Conservation (phyloP, 2,113 vertebrate genomes). For the Pollachius pollachius region DNA sequence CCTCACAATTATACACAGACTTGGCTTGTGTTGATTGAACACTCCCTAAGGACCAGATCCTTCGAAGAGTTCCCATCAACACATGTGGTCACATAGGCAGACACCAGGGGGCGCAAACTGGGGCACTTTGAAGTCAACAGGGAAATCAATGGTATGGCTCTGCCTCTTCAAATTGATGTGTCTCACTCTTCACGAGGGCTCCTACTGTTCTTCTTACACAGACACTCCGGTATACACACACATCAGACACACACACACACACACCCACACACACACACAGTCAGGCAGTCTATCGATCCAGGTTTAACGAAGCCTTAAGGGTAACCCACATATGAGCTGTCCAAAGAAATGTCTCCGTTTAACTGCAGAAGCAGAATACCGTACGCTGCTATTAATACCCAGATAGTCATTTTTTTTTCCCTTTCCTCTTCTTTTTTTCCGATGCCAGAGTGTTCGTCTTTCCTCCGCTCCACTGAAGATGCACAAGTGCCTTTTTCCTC, state of each 20-base stretch:
- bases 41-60: conserved; percentile 15
- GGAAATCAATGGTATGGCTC: conserved; percentile 28
- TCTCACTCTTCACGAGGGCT: conserved; percentile 4
- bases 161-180: conserved; percentile 21
- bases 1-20: conserved; percentile 2
- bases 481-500: conserved; percentile 6
- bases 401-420: conserved; percentile 3
- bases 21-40: conserved; percentile 35
- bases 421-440: conserved; percentile 19
- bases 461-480: conserved; percentile 26
- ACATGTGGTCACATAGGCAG: conserved; percentile 32
- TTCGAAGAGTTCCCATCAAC: conserved; percentile 11
- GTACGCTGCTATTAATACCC: conserved; percentile 30
- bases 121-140: conserved; percentile 25
- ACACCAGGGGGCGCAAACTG: neutral
- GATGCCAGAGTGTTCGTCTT: conserved; percentile 21
- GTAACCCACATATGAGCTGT: conserved; percentile 35
- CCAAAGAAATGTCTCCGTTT: conserved; percentile 43
- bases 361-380: conserved; percentile 23
- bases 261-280: neutral
- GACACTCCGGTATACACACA: no score
- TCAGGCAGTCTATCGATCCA: conserved; percentile 43
- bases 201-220: neutral
- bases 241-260: no score
- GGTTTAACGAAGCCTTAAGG: conserved; percentile 58